phyloP scores from a whole-genome alignment of 2,888 invertebrate genomes.

The Anarsia innoxiella region DNA sequence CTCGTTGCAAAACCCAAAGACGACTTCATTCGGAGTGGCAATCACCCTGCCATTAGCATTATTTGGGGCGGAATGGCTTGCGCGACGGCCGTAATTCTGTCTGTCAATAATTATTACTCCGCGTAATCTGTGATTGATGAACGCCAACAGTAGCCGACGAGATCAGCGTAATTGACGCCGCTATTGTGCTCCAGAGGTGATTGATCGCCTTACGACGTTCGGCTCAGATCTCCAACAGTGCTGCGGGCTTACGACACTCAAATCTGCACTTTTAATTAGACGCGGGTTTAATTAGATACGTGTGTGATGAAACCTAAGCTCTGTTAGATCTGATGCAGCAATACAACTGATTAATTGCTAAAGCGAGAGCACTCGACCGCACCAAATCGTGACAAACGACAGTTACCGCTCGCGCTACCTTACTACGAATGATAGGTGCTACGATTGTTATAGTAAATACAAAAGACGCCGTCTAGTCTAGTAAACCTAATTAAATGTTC shows the following conservation, averaged over 20 bases:
- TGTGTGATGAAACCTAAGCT: conserved; percentile 42
- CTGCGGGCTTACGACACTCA: conserved; percentile 32
- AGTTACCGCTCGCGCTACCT: too few species aligned
- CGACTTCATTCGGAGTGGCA: conserved; percentile 9
- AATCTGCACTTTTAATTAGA: conserved; percentile 52
- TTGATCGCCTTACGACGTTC: too few species aligned
- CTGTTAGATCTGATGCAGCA: conserved; percentile 31
- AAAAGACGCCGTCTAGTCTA: too few species aligned
- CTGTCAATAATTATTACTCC: conserved; percentile 64
- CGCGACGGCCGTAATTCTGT: conserved; percentile 34
- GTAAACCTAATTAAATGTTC: too few species aligned
- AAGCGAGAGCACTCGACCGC: conserved; percentile 22
- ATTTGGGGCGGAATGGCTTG: conserved; percentile 33
- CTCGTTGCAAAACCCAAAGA: conserved; percentile 7
- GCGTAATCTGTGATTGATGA: conserved; percentile 64
- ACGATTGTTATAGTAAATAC: too few species aligned
- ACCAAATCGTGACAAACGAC: conserved; percentile 18
- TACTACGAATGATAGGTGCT: too few species aligned
- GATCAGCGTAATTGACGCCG: conserved; percentile 48
- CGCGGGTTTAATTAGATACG: conserved; percentile 47
- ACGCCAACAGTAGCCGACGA: conserved; percentile 53
- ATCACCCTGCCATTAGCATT: conserved; percentile 34
- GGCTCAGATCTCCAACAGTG: too few species aligned
- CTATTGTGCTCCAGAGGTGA: conserved; percentile 48
- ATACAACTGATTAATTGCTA: conserved; percentile 35